Evolutionary conservation across 2,888 invertebrate genomes (phyloP), one percentile per base, ranked within the genome.

Genomic region (Philhelius pedissequus): DNA sequence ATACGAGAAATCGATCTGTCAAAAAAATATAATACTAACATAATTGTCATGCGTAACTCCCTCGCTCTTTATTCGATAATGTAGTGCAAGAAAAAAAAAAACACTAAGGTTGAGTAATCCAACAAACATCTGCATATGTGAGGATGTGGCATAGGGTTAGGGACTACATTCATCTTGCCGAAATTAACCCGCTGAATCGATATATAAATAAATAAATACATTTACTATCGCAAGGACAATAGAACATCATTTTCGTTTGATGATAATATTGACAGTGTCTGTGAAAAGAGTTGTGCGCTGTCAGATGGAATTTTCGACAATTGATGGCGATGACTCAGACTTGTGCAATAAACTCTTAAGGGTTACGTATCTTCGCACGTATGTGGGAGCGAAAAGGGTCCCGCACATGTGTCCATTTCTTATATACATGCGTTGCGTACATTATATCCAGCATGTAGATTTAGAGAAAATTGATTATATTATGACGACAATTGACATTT

Each of bases 261-360:
- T 71, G 27, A 62, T 15, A 60, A 9, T 78, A 78, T 78, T 84
- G 83, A 84, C 83, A 84, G 70, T 56, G 22, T n/a, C 7, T 35
- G 22, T 27, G 69, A 52, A 84, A 84, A 84, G 84, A 80, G 84
- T 84, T 84, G 48, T 70, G 70, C 58, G 27, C 18, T 64, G 75
- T 75, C 70, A 66, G 73, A 79, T 78, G 48, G 38, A 27, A 69
- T 38, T 48, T 73, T 43, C 38, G 54, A 38, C 75, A 76, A 76
- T 71, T 81, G 76, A 64, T 64, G 56, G 74, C 1, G n/a, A 45
- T 84, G 84, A 84, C 66, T 84, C 84, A 84, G 70, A 84, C 84
- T 84, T 84, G 84, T 84, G 84, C 68, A 84, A 84, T 15, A 15
- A 40, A 54, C 7, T 58, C 8, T 66, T 48, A 40, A 78, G 78